These are phyloP conservation scores for Cryptoblepharus egeriae DNA, from an alignment of 2,797 vertebrate species.

Conservation along the genomic window DNA sequence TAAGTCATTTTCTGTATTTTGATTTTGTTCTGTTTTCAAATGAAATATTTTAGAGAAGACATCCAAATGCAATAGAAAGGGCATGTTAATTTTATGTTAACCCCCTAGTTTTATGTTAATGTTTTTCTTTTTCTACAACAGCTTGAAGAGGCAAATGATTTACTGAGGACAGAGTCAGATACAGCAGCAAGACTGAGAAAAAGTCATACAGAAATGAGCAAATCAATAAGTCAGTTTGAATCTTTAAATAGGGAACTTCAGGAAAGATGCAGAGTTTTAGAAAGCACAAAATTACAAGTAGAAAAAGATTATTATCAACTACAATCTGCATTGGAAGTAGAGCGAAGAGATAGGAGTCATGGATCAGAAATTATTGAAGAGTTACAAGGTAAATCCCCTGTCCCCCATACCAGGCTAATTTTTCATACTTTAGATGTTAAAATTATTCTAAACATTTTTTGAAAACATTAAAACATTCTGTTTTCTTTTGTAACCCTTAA, in stretches of 20 bases:
- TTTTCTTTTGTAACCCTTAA: not conserved
- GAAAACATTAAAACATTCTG: not conserved
- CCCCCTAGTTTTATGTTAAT: slow-evolving; percentile 7
- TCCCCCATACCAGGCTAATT: not conserved
- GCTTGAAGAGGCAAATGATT: slow-evolving; percentile 96
- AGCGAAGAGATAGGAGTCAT: slow-evolving; percentile 91
- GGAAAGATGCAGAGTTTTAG: slow-evolving; percentile 87
- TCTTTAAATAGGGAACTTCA: slow-evolving; percentile 92
- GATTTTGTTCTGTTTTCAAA: slow-evolving; percentile 8
- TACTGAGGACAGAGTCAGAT: slow-evolving; percentile 94
- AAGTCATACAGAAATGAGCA: slow-evolving; percentile 92
- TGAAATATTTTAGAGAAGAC: slow-evolving; percentile 9
- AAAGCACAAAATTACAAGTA: slow-evolving; percentile 86
- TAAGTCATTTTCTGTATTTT: slow-evolving; percentile 64
- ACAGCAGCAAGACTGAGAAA: slow-evolving; percentile 93
- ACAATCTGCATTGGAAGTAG: slow-evolving; percentile 92
- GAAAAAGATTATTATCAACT: slow-evolving; percentile 92
- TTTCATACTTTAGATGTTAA: not conserved
- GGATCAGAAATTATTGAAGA: slow-evolving; percentile 97
- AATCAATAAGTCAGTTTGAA: slow-evolving; percentile 91
- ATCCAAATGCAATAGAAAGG: slow-evolving; percentile 27
- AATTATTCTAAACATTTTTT: not conserved
- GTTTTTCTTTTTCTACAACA: slow-evolving; percentile 68
- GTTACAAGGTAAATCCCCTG: slow-evolving; percentile 87
- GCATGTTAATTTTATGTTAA: slow-evolving; percentile 15